Percentiles rank a stretch among this genome's conserved stretches.
These are phyloP conservation scores for Vimba vimba DNA, from an alignment of 2,113 vertebrate genomes.

Conservation along the genomic window DNA sequence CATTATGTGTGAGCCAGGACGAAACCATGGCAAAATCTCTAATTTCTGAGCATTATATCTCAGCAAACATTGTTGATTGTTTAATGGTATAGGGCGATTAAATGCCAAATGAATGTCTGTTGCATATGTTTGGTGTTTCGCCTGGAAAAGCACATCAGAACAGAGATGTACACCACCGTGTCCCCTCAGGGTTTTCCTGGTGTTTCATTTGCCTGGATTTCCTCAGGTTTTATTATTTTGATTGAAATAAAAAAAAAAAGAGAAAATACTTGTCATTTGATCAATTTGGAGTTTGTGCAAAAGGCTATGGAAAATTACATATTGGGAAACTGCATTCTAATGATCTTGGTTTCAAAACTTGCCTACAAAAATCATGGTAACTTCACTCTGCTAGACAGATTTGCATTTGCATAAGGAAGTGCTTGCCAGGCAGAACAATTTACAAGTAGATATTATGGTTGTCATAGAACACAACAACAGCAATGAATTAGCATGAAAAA, in stretches of 20 bases:
- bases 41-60: conserved; percentile 1
- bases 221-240: conserved; percentile 52
- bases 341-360: not conserved
- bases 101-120: conserved; percentile 12
- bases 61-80: not conserved
- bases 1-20: not conserved
- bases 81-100: not conserved
- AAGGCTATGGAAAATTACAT: not conserved
- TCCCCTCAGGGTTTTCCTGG: conserved; percentile 20
- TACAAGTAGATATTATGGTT: not conserved
- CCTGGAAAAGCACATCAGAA: conserved; percentile 16
- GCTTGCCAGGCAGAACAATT: not conserved
- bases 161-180: conserved; percentile 11
- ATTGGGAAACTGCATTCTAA: not conserved
- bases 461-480: not conserved
- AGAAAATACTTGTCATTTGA: not conserved
- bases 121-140: not conserved
- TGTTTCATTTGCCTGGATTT: conserved; percentile 36
- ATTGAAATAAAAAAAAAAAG: conserved; percentile 33
- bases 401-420: not conserved
- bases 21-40: not conserved
- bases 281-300: not conserved
- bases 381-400: not conserved
- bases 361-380: not conserved
- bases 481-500: not conserved